Base-by-base conservation (phyloP, 2,888 invertebrate species). In the Dicranocentrus wangi region DNA sequence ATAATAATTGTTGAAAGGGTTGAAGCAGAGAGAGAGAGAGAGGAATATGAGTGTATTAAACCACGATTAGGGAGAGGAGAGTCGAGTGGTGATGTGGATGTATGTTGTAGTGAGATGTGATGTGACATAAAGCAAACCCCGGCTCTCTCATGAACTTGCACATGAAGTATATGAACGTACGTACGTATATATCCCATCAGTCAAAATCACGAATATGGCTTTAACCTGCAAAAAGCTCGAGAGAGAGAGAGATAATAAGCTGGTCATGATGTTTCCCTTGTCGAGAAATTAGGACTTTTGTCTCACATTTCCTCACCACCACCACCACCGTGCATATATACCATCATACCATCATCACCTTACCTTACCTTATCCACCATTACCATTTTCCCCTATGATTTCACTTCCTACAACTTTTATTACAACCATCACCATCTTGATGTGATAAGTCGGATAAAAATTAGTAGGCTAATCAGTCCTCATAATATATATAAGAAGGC, bases 231-330 rank as follows among this genome's bases (percentile, higher is more conserved):
- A 32, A 32, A 32, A 32, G 32, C 32, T 32, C 10, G 32, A 32
- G 5, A 7, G 10, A 32, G 32, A 7, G 10, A 15, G 15, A 10
- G 47, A 32, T n/a, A 47, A 47, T 47, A 47, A 47, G 47, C 2
- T 47, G 47, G n/a, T 47, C 47, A 47, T n/a, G 47, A 10, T 47
- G 5, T n/a, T 15, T 47, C 25, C 47, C 15, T n/a, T 39, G 5
- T 39, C 55, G 53, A 43, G 58, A 75, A 75, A 75, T 75, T 75
- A 75, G 65, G 39, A 21, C 66, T 75, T 65, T 75, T 43, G 66
- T 75, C 75, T 75, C 75, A 65, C 17, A 28, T 66, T 75, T 43
- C 66, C 53, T 63, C 32, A 32, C 10, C n/a, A n/a, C n/a, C n/a
- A n/a, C 3, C 32, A 32, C 10, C 10, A 7, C 5, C 10, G 32